Base-by-base conservation (phyloP, 2,888 invertebrate genomes). In the Agrochola circellaris region DNA sequence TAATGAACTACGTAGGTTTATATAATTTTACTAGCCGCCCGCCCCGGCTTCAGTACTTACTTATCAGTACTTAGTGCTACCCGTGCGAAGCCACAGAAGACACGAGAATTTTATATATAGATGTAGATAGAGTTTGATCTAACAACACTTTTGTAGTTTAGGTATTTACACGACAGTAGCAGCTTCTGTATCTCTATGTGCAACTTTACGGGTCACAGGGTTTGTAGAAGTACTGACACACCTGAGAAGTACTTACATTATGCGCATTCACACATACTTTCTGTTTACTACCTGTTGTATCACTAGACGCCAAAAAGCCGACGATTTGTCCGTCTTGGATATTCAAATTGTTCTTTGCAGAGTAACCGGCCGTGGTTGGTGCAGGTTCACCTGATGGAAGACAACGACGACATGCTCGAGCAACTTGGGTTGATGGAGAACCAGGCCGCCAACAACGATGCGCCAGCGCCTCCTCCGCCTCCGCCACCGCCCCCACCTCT, bases 401-500 rank as follows among this genome's bases (percentile, higher is more conserved):
- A 96, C 85, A 96, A 96, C 81, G 96, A 96, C 73, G 96, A 96
- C 82, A 96, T 96, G 96, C 89, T 96, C 84, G 96, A 96, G 87
- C 96, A 96, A 90, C 93, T 96, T 23, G 96, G 96, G 6, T 88
- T 96, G 86, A 94, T 96, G 92, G 96, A 96, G 84, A 95, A 96
- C 90, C 95, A 92, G 81, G 92, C 86, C 20, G 92, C 91, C 81
- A 94, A 94, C 88, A 92, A 93, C 82, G 89, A 92, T 60, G 91
- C 91, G n/a, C 90, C 89, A 97, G 99, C 77, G 97, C 98, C 88
- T 97, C 97, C 80, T 97, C 80, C 80, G 13, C 80, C 80, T 1
- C 98, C 92, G 11, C 92, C 89, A 0, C 91, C 89, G 0, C 98
- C 99, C 92, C 99, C 99, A 64, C 98, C 97, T 95, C 66, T 98